Percentiles rank a stretch among this genome's conserved stretches.
phyloP scores from a whole-genome alignment of 2,797 vertebrate species.

The Sebastes trivittatus region DNA sequence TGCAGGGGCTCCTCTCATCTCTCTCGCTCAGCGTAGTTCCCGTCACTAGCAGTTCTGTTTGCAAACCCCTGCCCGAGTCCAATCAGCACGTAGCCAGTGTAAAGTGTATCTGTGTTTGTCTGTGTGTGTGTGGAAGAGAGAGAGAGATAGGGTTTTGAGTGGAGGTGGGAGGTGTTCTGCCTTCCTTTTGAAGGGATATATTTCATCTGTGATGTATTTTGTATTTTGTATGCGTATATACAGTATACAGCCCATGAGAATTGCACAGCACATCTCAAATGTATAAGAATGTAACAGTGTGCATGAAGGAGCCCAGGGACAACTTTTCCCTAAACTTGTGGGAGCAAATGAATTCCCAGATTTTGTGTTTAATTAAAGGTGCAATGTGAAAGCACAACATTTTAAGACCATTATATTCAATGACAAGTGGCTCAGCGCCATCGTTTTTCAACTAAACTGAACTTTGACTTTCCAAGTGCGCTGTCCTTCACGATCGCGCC shows the following conservation, averaged over 20 bases:
- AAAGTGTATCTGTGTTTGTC: conserved; percentile 22
- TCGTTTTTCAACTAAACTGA: neutral
- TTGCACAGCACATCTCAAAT: neutral
- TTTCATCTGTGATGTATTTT: conserved; percentile 50
- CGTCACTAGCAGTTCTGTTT: conserved; percentile 55
- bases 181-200: conserved; percentile 47
- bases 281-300: neutral
- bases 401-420: neutral
- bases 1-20: conserved; percentile 67
- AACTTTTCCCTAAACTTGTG: neutral
- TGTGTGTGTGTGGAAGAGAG: conserved; percentile 13
- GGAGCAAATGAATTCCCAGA: neutral
- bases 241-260: conserved; percentile 15
- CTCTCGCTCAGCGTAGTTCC: conserved; percentile 54
- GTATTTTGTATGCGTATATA: conserved; percentile 32
- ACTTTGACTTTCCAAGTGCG: neutral
- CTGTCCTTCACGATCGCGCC: neutral
- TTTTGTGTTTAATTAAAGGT: conserved; percentile 3
- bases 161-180: conserved; percentile 31
- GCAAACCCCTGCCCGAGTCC: conserved; percentile 62
- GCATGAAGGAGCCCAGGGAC: neutral
- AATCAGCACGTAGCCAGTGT: conserved; percentile 57
- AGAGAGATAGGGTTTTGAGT: conserved; percentile 10
- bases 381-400: neutral
- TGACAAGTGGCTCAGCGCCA: neutral